Percentiles rank a stretch among this genome's conserved stretches.
phyloP scores from a whole-genome alignment of 2,797 vertebrate genomes.

The Euthynnus affinis region DNA sequence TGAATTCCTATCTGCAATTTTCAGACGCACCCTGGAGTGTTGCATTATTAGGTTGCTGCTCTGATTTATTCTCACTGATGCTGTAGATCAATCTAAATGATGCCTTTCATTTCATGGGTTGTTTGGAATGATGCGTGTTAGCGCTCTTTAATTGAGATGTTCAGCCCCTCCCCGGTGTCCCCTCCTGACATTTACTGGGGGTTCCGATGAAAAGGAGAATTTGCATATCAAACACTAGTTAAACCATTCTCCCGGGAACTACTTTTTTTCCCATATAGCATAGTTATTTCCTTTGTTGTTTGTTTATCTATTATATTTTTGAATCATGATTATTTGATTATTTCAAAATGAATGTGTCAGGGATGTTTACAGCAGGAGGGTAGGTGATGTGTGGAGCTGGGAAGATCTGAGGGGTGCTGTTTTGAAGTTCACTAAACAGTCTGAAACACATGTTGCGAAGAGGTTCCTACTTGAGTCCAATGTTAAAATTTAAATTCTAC shows the following conservation, averaged over 20 bases:
- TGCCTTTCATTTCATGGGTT: slow-evolving; percentile 78
- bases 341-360: slow-evolving; percentile 66
- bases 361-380: slow-evolving; percentile 44
- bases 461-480: slow-evolving; percentile 19
- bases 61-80: slow-evolving; percentile 77
- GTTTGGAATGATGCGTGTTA: slow-evolving; percentile 76
- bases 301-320: slow-evolving; percentile 61
- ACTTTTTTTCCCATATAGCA: slow-evolving; percentile 30
- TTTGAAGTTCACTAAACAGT: slow-evolving; percentile 30
- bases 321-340: slow-evolving; percentile 70
- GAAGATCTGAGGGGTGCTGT: slow-evolving; percentile 43
- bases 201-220: slow-evolving; percentile 72
- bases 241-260: slow-evolving; percentile 69
- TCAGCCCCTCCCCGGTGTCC: slow-evolving; percentile 69
- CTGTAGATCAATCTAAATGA: slow-evolving; percentile 78
- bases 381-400: slow-evolving; percentile 15
- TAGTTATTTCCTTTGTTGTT: slow-evolving; percentile 70
- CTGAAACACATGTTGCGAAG: slow-evolving; percentile 9
- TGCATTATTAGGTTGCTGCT: slow-evolving; percentile 66
- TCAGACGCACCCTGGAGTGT: slow-evolving; percentile 47
- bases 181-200: slow-evolving; percentile 76
- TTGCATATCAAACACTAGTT: slow-evolving; percentile 84
- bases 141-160: slow-evolving; percentile 80
- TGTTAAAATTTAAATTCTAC: slow-evolving; percentile 19
- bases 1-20: slow-evolving; percentile 61